Evolutionary conservation across 2,888 invertebrate genomes (phyloP).

Genomic region (Cephus pygmeus): DNA sequence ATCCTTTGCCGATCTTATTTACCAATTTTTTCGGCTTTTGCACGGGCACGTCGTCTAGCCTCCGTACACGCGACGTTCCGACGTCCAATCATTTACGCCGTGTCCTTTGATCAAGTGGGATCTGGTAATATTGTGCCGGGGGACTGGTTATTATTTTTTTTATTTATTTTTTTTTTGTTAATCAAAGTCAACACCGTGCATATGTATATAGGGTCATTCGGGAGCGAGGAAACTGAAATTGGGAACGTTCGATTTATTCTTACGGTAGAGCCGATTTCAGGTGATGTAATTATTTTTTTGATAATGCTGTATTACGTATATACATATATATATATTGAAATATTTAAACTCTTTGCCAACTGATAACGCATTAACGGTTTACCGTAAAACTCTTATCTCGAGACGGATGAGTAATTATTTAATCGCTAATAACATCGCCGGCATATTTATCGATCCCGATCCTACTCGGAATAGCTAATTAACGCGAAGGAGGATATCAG

Average conservation of each 20-base stretch:
- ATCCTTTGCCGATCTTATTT: not conserved
- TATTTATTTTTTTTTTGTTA: slow-evolving; percentile 6
- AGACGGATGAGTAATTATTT: not conserved
- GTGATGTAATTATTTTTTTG: no score
- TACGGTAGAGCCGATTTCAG: no score
- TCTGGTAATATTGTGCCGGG: not conserved
- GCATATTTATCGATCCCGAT: not conserved
- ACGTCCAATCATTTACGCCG: not conserved
- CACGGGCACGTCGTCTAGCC: not conserved
- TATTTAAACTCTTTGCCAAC: not conserved
- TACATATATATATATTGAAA: no score
- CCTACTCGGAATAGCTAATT: not conserved
- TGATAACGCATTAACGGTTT: not conserved
- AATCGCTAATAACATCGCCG: not conserved
- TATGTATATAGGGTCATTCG: no score
- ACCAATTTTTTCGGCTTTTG: not conserved
- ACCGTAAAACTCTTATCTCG: not conserved
- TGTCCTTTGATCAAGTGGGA: not conserved
- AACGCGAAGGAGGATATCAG: not conserved
- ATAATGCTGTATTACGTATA: no score
- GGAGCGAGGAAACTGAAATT: no score
- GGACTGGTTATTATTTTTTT: slow-evolving; percentile 17
- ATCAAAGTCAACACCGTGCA: not conserved
- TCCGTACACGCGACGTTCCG: not conserved
- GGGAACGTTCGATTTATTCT: no score